These are phyloP conservation scores for Chaenogobius annularis DNA, from an alignment of 2,113 vertebrate species.

Conservation along the genomic window DNA sequence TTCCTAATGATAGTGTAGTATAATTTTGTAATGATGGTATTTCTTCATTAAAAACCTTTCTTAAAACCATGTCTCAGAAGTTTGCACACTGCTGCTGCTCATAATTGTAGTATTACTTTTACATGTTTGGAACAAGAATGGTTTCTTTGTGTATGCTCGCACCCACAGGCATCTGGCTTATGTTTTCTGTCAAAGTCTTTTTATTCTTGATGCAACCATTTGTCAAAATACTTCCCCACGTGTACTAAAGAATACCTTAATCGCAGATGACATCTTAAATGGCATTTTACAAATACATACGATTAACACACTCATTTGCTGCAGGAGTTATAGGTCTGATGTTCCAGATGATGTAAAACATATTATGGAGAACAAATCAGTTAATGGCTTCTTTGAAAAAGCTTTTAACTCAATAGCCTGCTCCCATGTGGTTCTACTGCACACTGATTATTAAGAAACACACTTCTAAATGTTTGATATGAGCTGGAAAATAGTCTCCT, in stretches of 20 bases:
- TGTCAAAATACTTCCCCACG: slow-evolving; percentile 14
- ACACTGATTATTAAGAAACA: slow-evolving; percentile 59
- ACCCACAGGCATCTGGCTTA: slow-evolving; percentile 8
- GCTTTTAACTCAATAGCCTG: slow-evolving; percentile 50
- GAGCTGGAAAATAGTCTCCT: slow-evolving; percentile 10
- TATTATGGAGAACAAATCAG: slow-evolving; percentile 57
- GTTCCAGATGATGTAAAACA: slow-evolving; percentile 33
- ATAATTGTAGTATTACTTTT: slow-evolving; percentile 5
- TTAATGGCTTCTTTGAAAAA: slow-evolving; percentile 62
- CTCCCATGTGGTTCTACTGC: slow-evolving; percentile 47
- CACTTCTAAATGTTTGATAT: slow-evolving; percentile 4
- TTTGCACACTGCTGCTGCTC: not conserved
- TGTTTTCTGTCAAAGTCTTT: slow-evolving; percentile 23
- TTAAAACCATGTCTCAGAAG: not conserved
- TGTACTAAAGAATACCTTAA: slow-evolving; percentile 32
- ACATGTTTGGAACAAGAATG: slow-evolving; percentile 2
- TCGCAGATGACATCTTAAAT: slow-evolving; percentile 48
- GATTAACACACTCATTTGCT: slow-evolving; percentile 20
- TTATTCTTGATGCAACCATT: slow-evolving; percentile 18
- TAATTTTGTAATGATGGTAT: not conserved
- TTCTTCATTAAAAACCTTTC: not conserved
- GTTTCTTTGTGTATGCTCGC: not conserved
- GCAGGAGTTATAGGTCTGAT: slow-evolving; percentile 8
- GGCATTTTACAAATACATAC: slow-evolving; percentile 35
- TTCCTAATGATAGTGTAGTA: not conserved